phyloP scores from a whole-genome alignment of 2,113 vertebrate genomes.

The Melanocharis versteri region DNA sequence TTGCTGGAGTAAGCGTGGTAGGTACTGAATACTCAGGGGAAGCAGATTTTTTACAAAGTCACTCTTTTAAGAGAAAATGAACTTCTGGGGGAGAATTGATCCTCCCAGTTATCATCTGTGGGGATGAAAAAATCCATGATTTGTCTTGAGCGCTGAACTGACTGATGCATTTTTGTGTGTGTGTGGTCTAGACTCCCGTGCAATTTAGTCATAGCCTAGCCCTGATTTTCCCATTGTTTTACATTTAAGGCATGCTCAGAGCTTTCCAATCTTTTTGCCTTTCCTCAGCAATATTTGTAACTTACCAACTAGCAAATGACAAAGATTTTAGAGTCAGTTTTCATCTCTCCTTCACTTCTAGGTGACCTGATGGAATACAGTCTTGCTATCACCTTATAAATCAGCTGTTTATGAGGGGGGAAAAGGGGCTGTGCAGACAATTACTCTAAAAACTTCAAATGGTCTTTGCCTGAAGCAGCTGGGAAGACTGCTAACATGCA shows the following conservation, averaged over 20 bases:
- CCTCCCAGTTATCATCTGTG: background rate
- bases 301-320: conserved; percentile 17
- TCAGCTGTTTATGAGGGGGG: background rate
- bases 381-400: conserved; percentile 42
- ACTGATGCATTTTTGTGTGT: background rate
- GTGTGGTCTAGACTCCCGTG: conserved; percentile 38
- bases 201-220: conserved; percentile 27
- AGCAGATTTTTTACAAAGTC: background rate
- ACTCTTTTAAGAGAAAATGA: background rate
- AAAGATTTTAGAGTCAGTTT: conserved; percentile 31
- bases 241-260: conserved; percentile 27
- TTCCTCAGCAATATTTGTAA: conserved; percentile 38
- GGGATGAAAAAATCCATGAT: background rate
- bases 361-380: background rate
- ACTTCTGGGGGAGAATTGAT: background rate
- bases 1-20: background rate
- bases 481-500: conserved; percentile 1
- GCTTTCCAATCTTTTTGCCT: conserved; percentile 5
- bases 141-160: background rate
- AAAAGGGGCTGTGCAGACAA: background rate
- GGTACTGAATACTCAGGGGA: background rate
- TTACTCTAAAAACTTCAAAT: conserved; percentile 14
- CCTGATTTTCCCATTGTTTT: conserved; percentile 45
- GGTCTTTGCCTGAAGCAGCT: conserved; percentile 10
- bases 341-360: conserved; percentile 9